Evolutionary conservation across 2,113 vertebrate genomes (phyloP).

Genomic region (Python bivittatus): DNA sequence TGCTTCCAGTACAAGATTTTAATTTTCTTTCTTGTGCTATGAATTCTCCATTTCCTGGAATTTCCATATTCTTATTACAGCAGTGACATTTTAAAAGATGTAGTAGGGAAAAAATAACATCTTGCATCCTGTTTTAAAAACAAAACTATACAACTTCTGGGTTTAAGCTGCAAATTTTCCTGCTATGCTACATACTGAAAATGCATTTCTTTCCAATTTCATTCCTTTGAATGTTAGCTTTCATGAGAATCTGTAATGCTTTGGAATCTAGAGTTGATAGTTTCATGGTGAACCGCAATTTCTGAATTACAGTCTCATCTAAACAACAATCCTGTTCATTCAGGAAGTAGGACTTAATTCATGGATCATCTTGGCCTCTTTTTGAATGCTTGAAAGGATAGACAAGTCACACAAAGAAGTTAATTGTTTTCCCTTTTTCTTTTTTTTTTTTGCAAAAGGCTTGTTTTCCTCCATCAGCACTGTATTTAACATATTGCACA

Average conservation of each 20-base stretch:
- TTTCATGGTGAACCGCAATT: neutral
- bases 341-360: conserved; percentile 30
- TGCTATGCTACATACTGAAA: neutral
- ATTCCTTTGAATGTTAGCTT: neutral
- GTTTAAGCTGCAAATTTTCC: neutral
- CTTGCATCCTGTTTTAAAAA: neutral
- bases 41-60: neutral
- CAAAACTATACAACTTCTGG: neutral
- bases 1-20: no score
- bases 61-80: neutral
- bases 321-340: conserved; percentile 12
- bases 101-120: neutral
- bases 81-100: neutral
- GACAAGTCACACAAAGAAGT: conserved; percentile 40
- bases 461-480: conserved; percentile 49
- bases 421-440: conserved; percentile 20
- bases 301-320: neutral
- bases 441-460: conserved; percentile 42
- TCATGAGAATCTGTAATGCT: neutral
- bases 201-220: neutral
- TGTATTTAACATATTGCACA: conserved; percentile 76
- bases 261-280: neutral
- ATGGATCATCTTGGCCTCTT: conserved; percentile 25
- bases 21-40: neutral
- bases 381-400: conserved; percentile 41